Evolutionary conservation across 53 echinoderm and acorn worm genomes (phyloP).

Genomic region (Hippasteria phrygiana): DNA sequence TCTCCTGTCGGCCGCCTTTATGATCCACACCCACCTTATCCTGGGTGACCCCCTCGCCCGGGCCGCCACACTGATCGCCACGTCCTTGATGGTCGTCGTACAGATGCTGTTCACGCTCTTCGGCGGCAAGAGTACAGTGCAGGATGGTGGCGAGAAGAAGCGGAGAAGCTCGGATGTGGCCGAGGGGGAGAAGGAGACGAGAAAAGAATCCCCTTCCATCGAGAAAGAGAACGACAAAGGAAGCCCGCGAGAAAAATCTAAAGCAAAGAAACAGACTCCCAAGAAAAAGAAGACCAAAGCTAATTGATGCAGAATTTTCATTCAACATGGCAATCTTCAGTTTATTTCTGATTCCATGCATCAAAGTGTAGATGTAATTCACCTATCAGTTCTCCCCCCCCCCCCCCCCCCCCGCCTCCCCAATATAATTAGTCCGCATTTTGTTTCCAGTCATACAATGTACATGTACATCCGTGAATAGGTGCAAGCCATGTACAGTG

Average conservation of each 20-base stretch:
- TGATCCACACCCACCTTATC: constrained; percentile 86
- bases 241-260: constrained; percentile 54
- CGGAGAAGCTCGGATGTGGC: constrained; percentile 29
- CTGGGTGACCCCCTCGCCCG: constrained; percentile 80
- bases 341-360: no score
- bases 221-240: constrained; percentile 51
- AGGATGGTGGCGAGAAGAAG: neutral
- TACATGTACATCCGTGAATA: no score
- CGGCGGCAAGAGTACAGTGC: constrained; percentile 18
- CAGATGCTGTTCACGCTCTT: constrained; percentile 63
- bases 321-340: no score
- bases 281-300: constrained; percentile 51
- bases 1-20: constrained; percentile 71
- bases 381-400: no score
- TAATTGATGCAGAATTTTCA: constrained; percentile 11
- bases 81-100: constrained; percentile 67
- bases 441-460: no score
- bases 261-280: constrained; percentile 71
- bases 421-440: no score
- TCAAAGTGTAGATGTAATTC: no score
- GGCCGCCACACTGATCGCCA: constrained; percentile 71
- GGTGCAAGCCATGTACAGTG: no score
- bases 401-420: no score
- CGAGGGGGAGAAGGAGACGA: constrained; percentile 14
- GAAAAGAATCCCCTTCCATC: neutral